Evolutionary conservation across 2,888 invertebrate genomes (phyloP), one percentile per base, ranked within the genome.

Genomic region (Panzeria rudis): DNA sequence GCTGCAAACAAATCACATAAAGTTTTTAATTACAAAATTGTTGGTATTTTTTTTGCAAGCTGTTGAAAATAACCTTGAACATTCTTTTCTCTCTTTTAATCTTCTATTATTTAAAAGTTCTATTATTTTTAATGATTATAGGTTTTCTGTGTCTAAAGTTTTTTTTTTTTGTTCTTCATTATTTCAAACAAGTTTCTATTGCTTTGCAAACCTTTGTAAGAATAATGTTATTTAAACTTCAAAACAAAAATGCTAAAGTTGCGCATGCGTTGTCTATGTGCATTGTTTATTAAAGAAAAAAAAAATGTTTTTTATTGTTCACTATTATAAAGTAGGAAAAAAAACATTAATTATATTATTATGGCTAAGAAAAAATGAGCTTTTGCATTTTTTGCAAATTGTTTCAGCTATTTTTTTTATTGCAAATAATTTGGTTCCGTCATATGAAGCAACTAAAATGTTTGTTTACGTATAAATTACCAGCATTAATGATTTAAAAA

Each of bases 61-160:
- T 35, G 15, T 23, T 71, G 59, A 59, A 41, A 78, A 62, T 20
- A 78, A 78, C 78, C 78, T 78, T 78, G 69, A 78, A 69, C 38
- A 59, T 35, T 68, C 61, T 29, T 29, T 56, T 25, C 52, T 61
- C 61, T 61, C 20, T 35, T 52, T n/a, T 29, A 69, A 71, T 61
- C 69, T 62, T 62, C 69, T 78, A 78, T 71, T 62, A 71, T 69
- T 78, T 41, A 50, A 69, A 78, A 78, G 59, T 78, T 78, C 59
- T 78, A 69, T 78, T 78, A 78, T 61, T 78, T 62, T 78, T 78
- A 61, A 78, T 78, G 52, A 69, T 71, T 71, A 78, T 69, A 32
- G 41, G 20, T 61, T 69, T 61, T 52, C 29, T 50, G 32, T 32
- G 56, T 66, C 32, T 25, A 56, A 59, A 59, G 59, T 59, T 44